Evolutionary conservation across 1,140 invertebrate species (phyloP).

Genomic region (Brachionus paranguensis): DNA sequence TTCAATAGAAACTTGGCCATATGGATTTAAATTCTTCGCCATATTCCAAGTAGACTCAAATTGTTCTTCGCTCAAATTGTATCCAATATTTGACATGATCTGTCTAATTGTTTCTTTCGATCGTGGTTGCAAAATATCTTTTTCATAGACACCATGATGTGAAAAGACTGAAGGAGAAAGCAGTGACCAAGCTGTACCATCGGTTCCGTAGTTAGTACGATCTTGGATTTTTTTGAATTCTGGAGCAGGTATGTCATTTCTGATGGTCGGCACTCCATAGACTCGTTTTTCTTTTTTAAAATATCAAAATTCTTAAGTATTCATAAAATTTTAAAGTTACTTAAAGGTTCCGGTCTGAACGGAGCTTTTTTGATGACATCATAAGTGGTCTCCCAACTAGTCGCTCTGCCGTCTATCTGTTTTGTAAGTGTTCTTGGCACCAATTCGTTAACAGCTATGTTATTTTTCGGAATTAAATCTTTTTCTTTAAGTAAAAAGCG

Average conservation of each 20-base stretch:
- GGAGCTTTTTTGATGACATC: conserved; percentile 38
- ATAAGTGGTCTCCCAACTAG: conserved; percentile 33
- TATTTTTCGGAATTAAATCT: conserved; percentile 17
- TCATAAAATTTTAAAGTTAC: neutral
- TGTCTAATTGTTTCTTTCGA: conserved; percentile 47
- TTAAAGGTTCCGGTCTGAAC: conserved; percentile 12
- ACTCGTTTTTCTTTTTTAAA: conserved; percentile 43
- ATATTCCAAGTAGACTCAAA: neutral
- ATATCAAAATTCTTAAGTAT: too few species aligned
- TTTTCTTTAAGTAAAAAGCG: neutral
- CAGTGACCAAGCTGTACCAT: conserved; percentile 49
- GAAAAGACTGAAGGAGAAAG: conserved; percentile 52
- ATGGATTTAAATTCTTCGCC: neutral
- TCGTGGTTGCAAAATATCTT: conserved; percentile 50
- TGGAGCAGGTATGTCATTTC: conserved; percentile 50
- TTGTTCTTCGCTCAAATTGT: conserved; percentile 21
- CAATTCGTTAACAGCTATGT: neutral
- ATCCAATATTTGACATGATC: neutral
- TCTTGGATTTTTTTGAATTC: conserved; percentile 48
- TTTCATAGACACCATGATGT: conserved; percentile 49
- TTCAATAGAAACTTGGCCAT: conserved; percentile 33
- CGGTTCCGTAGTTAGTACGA: conserved; percentile 51
- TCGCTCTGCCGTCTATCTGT: conserved; percentile 6
- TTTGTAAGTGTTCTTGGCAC: neutral
- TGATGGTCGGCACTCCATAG: conserved; percentile 53